Evolutionary conservation across 2,888 invertebrate genomes (phyloP).

Genomic region (Habroteleia sp.): DNA sequence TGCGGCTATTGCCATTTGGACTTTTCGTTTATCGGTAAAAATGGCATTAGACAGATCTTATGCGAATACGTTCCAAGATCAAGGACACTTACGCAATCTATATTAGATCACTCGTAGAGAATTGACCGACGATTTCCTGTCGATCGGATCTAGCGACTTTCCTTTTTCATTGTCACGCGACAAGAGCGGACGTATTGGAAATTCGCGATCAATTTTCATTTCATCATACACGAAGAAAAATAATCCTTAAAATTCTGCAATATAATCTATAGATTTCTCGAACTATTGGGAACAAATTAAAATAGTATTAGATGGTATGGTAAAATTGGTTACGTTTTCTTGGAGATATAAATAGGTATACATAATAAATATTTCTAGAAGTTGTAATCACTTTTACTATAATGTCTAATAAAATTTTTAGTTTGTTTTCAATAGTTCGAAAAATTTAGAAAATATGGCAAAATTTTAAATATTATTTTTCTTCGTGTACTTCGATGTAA

Average conservation of each 20-base stretch:
- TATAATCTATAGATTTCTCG: too few species aligned
- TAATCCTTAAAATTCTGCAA: too few species aligned
- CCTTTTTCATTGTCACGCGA: constrained; percentile 52
- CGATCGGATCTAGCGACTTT: constrained; percentile 55
- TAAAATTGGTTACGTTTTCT: too few species aligned
- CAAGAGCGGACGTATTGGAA: constrained; percentile 8
- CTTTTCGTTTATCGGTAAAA: constrained; percentile 3
- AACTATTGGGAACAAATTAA: constrained; percentile 15
- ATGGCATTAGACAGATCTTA: not conserved
- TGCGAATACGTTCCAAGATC: constrained; percentile 39
- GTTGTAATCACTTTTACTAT: too few species aligned
- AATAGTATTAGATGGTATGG: too few species aligned
- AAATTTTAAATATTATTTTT: too few species aligned
- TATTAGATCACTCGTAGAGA: constrained; percentile 45
- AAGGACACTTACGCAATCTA: constrained; percentile 34
- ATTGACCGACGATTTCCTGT: constrained; percentile 38
- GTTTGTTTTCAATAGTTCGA: too few species aligned
- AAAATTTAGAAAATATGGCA: too few species aligned
- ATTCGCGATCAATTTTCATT: constrained; percentile 31
- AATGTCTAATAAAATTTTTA: too few species aligned
- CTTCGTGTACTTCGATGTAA: too few species aligned
- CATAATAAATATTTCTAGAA: too few species aligned
- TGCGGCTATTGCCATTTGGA: not conserved
- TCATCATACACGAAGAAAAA: not conserved
- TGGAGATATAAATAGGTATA: too few species aligned